phyloP scores from a whole-genome alignment of 2,113 vertebrate genomes.

The Macquaria australasica region DNA sequence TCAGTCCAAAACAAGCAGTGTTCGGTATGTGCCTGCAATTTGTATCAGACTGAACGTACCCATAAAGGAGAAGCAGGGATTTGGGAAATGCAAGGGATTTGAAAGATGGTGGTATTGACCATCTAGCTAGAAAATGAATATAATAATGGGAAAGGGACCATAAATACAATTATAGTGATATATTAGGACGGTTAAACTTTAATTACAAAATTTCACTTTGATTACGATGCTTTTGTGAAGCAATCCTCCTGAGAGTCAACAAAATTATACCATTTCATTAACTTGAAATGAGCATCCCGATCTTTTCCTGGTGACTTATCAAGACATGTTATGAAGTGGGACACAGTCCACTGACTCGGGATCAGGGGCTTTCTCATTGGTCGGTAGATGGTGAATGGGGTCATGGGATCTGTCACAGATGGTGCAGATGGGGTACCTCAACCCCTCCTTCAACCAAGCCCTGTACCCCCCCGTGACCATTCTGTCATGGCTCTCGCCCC shows the following conservation, averaged over 20 bases:
- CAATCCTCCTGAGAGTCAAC: constrained; percentile 37
- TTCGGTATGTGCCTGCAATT: constrained; percentile 30
- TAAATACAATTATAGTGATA: constrained; percentile 26
- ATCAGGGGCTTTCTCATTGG: constrained; percentile 56
- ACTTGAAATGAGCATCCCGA: constrained; percentile 63
- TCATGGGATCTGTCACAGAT: constrained; percentile 80
- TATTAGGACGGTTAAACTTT: constrained; percentile 39
- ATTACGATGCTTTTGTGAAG: constrained; percentile 19
- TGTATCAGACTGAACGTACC: constrained; percentile 30
- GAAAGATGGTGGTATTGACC: constrained; percentile 28
- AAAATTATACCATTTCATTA: constrained; percentile 51
- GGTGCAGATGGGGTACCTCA: constrained; percentile 67
- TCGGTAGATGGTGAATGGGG: constrained; percentile 67
- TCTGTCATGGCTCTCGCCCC: constrained; percentile 2
- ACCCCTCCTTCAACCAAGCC: constrained; percentile 44
- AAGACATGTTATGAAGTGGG: constrained; percentile 65
- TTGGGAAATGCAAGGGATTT: constrained; percentile 47
- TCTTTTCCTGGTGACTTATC: constrained; percentile 64
- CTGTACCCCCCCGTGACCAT: constrained; percentile 17
- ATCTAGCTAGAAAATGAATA: constrained; percentile 21
- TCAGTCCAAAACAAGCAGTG: constrained; percentile 38
- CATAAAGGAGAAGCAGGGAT: constrained; percentile 42
- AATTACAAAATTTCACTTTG: constrained; percentile 39
- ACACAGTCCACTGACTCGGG: constrained; percentile 62
- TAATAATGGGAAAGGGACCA: constrained; percentile 7